phyloP scores from a whole-genome alignment of 2,113 vertebrate genomes.

The Nerophis ophidion region DNA sequence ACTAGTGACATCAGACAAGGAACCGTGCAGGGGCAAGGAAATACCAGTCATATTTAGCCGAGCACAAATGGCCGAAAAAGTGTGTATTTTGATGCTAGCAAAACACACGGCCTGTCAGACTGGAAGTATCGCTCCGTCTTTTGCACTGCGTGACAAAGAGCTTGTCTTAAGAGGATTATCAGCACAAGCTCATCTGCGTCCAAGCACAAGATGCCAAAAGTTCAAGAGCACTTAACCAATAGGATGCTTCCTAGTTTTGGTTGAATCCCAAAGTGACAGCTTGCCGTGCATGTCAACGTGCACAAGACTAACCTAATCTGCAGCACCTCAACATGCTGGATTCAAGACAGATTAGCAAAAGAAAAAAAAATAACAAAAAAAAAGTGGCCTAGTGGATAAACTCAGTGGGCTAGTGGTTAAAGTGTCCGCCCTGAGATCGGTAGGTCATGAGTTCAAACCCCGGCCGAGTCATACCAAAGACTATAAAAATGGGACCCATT shows the following conservation, averaged over 20 bases:
- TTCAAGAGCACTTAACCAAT: slow-evolving; percentile 31
- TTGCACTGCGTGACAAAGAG: slow-evolving; percentile 40
- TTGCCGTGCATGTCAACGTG: slow-evolving; percentile 34
- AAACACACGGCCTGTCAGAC: slow-evolving; percentile 40
- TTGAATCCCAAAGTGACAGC: slow-evolving; percentile 42
- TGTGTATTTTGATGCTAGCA: slow-evolving; percentile 25
- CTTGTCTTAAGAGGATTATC: slow-evolving; percentile 61
- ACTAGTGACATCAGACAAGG: neutral
- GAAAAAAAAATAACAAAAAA: no score
- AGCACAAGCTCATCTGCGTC: slow-evolving; percentile 36
- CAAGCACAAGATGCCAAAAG: slow-evolving; percentile 32
- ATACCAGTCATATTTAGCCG: slow-evolving; percentile 6
- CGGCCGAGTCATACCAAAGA: no score
- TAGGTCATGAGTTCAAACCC: no score
- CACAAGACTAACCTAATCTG: slow-evolving; percentile 34
- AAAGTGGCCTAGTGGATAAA: no score
- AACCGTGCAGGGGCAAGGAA: slow-evolving; percentile 7
- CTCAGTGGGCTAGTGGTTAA: no score
- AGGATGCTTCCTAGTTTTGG: slow-evolving; percentile 16
- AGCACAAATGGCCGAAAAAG: slow-evolving; percentile 9
- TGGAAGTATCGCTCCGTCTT: slow-evolving; percentile 42
- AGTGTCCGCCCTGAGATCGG: no score
- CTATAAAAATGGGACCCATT: no score
- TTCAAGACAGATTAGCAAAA: slow-evolving; percentile 43
- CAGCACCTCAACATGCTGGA: slow-evolving; percentile 26